Base-by-base conservation (phyloP, 2,797 vertebrate genomes). In the Anolis apletophallus region DNA sequence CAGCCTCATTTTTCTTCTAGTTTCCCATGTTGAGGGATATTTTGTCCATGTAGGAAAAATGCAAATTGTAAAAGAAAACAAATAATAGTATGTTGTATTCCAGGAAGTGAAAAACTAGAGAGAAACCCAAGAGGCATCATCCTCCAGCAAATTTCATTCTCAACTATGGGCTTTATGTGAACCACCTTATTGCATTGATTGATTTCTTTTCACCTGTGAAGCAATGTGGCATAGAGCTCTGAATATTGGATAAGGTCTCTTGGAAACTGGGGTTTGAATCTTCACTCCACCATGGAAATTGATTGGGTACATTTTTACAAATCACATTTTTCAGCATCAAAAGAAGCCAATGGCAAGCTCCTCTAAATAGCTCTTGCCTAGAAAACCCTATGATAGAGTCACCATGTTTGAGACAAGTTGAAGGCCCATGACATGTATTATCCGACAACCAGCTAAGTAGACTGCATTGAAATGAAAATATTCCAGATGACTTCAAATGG, bases 401-500 rank as follows among this genome's bases (percentile, higher is more conserved):
- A 10, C 26, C 61, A 64, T 64, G 9, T 29, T 64, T 23, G 9
- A 64, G 61, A 26, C 23, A 64, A 29, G 61, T 11, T 64, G 61
- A 64, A 64, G 10, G 26, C 10, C 12, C 26, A 29, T 64, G 26
- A 64, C 26, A 64, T 3, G 36, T 34, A 26, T 34, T 34, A 3
- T 6, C 34, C 34, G 46, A 14, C 76, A 34, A 19, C 21, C 59
- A 52, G 26, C 26, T 29, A 87, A 77, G n/a, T 40, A 80, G 69
- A 61, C 40, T 61, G 21, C 36, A 59, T 55, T 88, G 76, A 86
- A 81, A 92, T 83, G 81, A 67, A 84, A 54, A 32, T 90, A 67
- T 86, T 34, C 2, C 12, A 0, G 0, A 57, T 16, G 80, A 34
- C 64, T 92, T 76, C 2, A 0, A 5, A 72, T 13, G 76, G 89